Base-by-base conservation (phyloP, 1,140 invertebrate genomes). In the Calosoma granatense region DNA sequence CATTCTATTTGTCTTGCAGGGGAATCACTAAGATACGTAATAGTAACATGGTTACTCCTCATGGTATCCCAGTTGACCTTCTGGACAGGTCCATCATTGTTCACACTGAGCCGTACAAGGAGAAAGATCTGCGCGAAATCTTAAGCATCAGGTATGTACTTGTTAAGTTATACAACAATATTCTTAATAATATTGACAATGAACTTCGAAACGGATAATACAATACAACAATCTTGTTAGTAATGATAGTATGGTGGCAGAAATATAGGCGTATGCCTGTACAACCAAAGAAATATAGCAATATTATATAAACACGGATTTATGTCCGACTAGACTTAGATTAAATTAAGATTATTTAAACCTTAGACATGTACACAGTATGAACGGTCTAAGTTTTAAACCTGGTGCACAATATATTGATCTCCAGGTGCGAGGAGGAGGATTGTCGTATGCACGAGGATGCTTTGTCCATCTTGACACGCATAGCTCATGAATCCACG, bases 41-140 rank as follows among this genome's bases (percentile, higher is more conserved):
- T 20, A 98, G 96, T 9, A 88, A 90, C 61, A 94, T 97, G 71
- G 81, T 81, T 58, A 92, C 91, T 59, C 95, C 97, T 0, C 97
- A 99, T 74, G 97, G 94, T 11, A 90, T 99, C 52, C 97, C 97
- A 0, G 84, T 97, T 54, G 97, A 99, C 80, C 73, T 99, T 43
- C 74, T 99, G 0, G 97, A 99, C 76, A 78, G 97, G 57, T 86
- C 94, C 80, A 90, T 98, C 54, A 99, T 99, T 21, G 92, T 97
- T 54, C 85, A 88, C 6, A 99, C 97, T 0, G 74, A 77, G 41
- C 88, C 92, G 0, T 98, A 99, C 71, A 77, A 84, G 12, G 88
- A 96, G 58, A 85, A 88, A 51, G 94, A 98, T 69, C 78, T 97
- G 14, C 87, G 86, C 66, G 88, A 95, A 75, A 98, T 98, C 63